phyloP scores from a whole-genome alignment of 2,113 vertebrate species.

The Crotalus horridus region DNA sequence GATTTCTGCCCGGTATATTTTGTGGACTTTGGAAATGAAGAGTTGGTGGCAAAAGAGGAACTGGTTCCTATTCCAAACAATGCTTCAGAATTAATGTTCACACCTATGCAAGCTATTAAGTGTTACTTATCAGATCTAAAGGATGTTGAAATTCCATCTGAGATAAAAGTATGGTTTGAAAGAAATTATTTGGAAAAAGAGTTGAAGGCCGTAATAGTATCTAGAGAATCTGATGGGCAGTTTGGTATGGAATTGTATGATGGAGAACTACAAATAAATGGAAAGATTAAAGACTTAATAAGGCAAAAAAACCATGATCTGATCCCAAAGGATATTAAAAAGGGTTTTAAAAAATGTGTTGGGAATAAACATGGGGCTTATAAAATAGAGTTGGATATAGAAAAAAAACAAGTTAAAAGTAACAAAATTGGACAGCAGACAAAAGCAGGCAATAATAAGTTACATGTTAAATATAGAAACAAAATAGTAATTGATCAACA shows the following conservation, averaged over 20 bases:
- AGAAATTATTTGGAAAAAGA: slow-evolving; percentile 68
- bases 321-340: slow-evolving; percentile 7
- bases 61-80: slow-evolving; percentile 75
- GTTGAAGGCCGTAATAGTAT: slow-evolving; percentile 73
- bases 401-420: slow-evolving; percentile 18
- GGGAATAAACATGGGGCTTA: accelerated
- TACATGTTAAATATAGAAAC: slow-evolving; percentile 31
- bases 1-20: slow-evolving; percentile 75
- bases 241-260: slow-evolving; percentile 81
- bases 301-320: slow-evolving; percentile 31
- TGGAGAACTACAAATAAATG: slow-evolving; percentile 75
- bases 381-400: neutral
- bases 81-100: slow-evolving; percentile 76
- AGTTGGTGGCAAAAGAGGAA: slow-evolving; percentile 70
- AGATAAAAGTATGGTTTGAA: slow-evolving; percentile 78
- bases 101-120: slow-evolving; percentile 86
- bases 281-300: slow-evolving; percentile 75
- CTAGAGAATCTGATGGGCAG: slow-evolving; percentile 72
- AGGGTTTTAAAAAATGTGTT: accelerated
- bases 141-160: slow-evolving; percentile 60
- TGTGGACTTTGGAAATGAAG: slow-evolving; percentile 88
- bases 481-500: neutral
- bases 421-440: slow-evolving; percentile 24
- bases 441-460: slow-evolving; percentile 15
- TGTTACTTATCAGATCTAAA: slow-evolving; percentile 74